phyloP scores from a whole-genome alignment of 2,888 invertebrate species.

The Eristalis intricaria region DNA sequence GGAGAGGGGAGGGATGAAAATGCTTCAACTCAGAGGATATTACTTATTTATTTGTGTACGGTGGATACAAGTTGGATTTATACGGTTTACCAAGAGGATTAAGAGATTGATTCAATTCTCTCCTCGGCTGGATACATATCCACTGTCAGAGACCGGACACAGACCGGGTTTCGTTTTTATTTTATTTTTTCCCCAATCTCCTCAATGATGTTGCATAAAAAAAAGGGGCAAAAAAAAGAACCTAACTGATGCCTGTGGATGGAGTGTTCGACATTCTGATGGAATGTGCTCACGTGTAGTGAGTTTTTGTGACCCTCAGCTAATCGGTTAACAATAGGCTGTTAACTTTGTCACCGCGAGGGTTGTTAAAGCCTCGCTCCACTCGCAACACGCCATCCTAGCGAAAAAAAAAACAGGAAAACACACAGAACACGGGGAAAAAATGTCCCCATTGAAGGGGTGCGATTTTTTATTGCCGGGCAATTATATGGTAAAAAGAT shows the following conservation, averaged over 20 bases:
- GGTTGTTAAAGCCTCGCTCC: neutral
- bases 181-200: neutral
- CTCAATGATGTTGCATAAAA: neutral
- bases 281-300: neutral
- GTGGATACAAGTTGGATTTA: constrained; percentile 14
- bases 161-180: neutral
- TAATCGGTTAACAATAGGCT: constrained; percentile 23
- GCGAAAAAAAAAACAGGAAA: too few species aligned
- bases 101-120: neutral
- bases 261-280: neutral
- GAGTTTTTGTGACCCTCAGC: neutral
- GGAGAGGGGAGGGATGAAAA: too few species aligned
- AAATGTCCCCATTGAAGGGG: too few species aligned
- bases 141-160: too few species aligned
- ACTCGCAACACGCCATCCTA: constrained; percentile 22
- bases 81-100: constrained; percentile 14
- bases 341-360: neutral
- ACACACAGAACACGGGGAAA: too few species aligned
- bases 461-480: neutral
- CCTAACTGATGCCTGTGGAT: too few species aligned
- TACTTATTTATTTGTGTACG: constrained; percentile 11
- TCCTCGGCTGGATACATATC: too few species aligned
- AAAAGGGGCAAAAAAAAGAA: too few species aligned
- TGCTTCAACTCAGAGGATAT: constrained; percentile 11
- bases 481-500: constrained; percentile 31